phyloP scores from a whole-genome alignment of 2,888 invertebrate genomes.

The Dinocampus coccinellae region DNA sequence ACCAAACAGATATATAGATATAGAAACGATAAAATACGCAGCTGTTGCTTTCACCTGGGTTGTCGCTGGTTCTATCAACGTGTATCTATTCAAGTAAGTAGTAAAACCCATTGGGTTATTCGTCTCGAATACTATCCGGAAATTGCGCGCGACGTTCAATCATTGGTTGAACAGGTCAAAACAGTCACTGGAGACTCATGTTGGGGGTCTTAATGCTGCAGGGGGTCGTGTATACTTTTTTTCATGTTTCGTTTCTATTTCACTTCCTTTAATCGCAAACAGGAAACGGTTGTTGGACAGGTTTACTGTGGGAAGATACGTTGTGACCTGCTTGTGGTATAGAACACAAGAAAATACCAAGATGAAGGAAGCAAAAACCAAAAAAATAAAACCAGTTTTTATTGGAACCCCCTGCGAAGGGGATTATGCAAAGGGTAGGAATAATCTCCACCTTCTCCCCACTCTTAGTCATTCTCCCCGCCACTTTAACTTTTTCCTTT shows the following conservation, averaged over 20 bases:
- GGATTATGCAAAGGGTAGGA: conserved; percentile 2
- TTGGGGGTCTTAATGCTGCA: conserved; percentile 48
- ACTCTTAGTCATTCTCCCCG: too few relatives aligned
- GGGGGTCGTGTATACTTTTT: conserved; percentile 41
- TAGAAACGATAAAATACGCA: conserved; percentile 22
- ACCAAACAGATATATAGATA: conserved; percentile 28
- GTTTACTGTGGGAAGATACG: conserved; percentile 68
- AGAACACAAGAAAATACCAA: neutral
- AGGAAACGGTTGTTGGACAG: conserved; percentile 44
- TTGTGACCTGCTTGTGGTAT: conserved; percentile 51
- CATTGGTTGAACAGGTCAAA: conserved; percentile 39
- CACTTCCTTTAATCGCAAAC: neutral
- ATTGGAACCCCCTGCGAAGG: conserved; percentile 44
- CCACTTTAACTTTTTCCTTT: neutral
- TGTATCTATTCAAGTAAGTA: conserved; percentile 23
- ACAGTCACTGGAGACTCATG: conserved; percentile 29
- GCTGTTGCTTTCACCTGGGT: conserved; percentile 32
- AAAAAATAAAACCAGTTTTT: conserved; percentile 35
- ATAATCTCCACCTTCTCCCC: too few relatives aligned
- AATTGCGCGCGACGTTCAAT: conserved; percentile 43
- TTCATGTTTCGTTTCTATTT: neutral
- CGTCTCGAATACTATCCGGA: conserved; percentile 51
- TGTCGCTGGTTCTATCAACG: conserved; percentile 13
- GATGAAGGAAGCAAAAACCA: too few relatives aligned
- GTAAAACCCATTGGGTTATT: neutral